These are phyloP conservation scores for Heliconius hortense DNA, from an alignment of 2,888 invertebrate species.

Conservation along the genomic window DNA sequence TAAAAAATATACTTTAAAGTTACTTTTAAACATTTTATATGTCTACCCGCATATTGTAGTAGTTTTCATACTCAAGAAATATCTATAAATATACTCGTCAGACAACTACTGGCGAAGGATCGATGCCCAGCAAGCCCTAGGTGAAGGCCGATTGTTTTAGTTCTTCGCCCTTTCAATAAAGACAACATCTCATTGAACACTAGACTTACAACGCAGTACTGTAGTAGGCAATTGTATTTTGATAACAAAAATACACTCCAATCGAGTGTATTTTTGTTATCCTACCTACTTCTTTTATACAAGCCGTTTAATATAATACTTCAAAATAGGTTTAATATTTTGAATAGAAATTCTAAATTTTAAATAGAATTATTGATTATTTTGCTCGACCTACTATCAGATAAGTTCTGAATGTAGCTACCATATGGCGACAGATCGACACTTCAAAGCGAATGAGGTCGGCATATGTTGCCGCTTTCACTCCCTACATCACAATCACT, in stretches of 20 bases:
- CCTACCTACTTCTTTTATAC: no score
- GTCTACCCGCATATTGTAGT: constrained; percentile 38
- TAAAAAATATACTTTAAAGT: constrained; percentile 28
- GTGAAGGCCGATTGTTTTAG: constrained; percentile 74
- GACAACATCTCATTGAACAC: constrained; percentile 55
- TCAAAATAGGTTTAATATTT: neutral
- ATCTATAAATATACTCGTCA: constrained; percentile 76
- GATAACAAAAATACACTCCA: neutral
- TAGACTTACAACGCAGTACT: neutral
- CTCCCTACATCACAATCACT: constrained; percentile 73
- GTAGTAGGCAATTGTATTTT: neutral
- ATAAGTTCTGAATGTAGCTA: constrained; percentile 63
- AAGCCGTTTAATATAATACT: no score
- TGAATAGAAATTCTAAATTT: neutral
- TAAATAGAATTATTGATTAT: constrained; percentile 36
- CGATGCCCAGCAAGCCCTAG: constrained; percentile 72
- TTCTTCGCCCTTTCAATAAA: constrained; percentile 62
- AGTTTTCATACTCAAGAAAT: constrained; percentile 58
- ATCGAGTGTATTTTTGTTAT: no score
- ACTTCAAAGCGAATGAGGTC: constrained; percentile 77
- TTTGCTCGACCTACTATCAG: constrained; percentile 52
- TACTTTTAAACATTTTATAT: neutral
- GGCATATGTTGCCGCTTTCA: constrained; percentile 79
- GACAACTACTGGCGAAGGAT: constrained; percentile 65
- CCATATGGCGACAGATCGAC: constrained; percentile 77